Percentiles rank a stretch among this genome's conserved stretches.
Evolutionary conservation across 2,113 vertebrate genomes (phyloP).

Genomic region (Astur gentilis): DNA sequence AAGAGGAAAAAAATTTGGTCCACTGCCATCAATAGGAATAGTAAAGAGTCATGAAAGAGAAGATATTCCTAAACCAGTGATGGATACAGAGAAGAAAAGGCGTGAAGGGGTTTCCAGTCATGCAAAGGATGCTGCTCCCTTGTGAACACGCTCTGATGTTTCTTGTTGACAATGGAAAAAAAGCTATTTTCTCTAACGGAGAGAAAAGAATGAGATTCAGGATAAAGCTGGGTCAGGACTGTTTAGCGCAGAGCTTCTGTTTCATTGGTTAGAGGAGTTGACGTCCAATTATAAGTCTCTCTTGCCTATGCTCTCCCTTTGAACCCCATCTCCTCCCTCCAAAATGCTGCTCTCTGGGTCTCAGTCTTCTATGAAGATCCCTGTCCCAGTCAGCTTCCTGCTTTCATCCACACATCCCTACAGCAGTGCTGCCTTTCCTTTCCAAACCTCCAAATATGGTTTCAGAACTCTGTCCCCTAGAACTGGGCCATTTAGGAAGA

Average conservation of each 20-base stretch:
- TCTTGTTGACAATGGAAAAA: background rate
- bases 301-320: background rate
- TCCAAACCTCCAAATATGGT: background rate
- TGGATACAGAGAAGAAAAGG: background rate
- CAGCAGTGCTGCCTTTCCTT: background rate
- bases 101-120: background rate
- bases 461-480: background rate
- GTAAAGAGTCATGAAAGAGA: background rate
- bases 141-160: background rate
- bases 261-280: background rate
- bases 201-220: background rate
- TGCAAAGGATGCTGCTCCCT: background rate
- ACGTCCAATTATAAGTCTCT: background rate
- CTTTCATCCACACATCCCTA: background rate
- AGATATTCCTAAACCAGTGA: background rate
- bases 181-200: background rate
- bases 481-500: background rate
- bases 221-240: background rate
- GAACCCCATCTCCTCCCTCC: background rate
- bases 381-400: background rate
- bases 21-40: background rate
- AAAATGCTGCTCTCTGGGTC: background rate
- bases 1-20: background rate
- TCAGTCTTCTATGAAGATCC: background rate
- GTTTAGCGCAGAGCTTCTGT: background rate